Conservation (phyloP, 2,888 invertebrate genomes). For the Seira ritae region DNA sequence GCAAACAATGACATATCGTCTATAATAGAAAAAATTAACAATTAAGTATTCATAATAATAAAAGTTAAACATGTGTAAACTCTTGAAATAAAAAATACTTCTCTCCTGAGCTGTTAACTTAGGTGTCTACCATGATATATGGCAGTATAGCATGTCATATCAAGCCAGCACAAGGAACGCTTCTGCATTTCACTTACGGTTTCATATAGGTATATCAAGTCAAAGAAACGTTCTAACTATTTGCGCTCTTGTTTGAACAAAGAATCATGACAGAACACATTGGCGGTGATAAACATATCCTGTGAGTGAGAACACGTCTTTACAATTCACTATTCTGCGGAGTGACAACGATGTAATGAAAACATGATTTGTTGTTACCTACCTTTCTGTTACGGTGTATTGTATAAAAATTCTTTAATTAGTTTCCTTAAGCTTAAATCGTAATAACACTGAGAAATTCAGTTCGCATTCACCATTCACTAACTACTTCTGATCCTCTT, state of each 20-base stretch:
- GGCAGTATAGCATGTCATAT: no score
- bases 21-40: not conserved
- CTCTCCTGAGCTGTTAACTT: no score
- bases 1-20: not conserved
- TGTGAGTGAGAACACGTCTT: slow-evolving; percentile 21
- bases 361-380: not conserved
- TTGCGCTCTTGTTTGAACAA: no score
- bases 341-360: not conserved
- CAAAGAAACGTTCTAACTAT: no score
- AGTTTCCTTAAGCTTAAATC: not conserved
- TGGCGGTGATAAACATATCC: slow-evolving; percentile 46
- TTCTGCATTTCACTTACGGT: no score
- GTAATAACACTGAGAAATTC: no score
- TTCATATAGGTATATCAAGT: no score
- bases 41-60: not conserved
- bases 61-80: not conserved
- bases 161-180: no score
- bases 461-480: not conserved
- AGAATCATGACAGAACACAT: no score
- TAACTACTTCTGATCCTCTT: no score
- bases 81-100: not conserved
- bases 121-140: no score
- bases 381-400: not conserved
- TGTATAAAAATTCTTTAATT: not conserved
- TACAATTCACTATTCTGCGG: not conserved